Conservation (phyloP, 2,888 invertebrate species). For the Onthophagus sagittarius region DNA sequence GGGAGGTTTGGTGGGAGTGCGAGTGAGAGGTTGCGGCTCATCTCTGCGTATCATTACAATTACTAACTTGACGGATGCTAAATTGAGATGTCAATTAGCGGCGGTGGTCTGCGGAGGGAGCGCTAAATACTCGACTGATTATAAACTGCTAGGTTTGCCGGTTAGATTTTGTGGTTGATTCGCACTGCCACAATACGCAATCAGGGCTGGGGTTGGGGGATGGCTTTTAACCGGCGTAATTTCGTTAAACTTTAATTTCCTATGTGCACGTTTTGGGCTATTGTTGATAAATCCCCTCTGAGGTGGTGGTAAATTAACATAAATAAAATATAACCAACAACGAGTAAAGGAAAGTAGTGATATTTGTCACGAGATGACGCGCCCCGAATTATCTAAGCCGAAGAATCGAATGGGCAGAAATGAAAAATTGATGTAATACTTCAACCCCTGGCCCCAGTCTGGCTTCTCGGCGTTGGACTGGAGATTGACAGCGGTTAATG, state of each 20-base stretch:
- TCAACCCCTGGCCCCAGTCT: neutral
- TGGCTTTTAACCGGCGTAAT: constrained; percentile 32
- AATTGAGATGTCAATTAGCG: constrained; percentile 37
- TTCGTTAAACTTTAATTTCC: constrained; percentile 28
- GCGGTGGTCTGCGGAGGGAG: constrained; percentile 26
- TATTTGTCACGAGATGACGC: neutral
- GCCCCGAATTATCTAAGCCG: neutral
- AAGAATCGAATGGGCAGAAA: neutral
- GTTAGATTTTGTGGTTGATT: constrained; percentile 38
- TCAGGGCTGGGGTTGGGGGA: constrained; percentile 31
- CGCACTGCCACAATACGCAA: constrained; percentile 37
- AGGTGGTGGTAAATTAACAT: too few relatives aligned
- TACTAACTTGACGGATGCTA: constrained; percentile 35
- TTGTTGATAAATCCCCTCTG: neutral
- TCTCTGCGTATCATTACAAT: constrained; percentile 37
- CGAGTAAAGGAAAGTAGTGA: neutral
- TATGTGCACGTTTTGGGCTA: neutral
- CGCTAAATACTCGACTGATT: constrained; percentile 35
- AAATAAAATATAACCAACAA: neutral
- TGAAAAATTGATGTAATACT: neutral
- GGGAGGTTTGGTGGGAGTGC: constrained; percentile 1
- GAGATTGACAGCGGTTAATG: constrained; percentile 26
- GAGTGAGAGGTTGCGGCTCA: constrained; percentile 22
- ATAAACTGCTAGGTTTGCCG: constrained; percentile 33
- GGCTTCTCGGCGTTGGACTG: neutral